Conservation (phyloP, 92 coral and sea anemone genomes). For the Phenganax stokvisi region DNA sequence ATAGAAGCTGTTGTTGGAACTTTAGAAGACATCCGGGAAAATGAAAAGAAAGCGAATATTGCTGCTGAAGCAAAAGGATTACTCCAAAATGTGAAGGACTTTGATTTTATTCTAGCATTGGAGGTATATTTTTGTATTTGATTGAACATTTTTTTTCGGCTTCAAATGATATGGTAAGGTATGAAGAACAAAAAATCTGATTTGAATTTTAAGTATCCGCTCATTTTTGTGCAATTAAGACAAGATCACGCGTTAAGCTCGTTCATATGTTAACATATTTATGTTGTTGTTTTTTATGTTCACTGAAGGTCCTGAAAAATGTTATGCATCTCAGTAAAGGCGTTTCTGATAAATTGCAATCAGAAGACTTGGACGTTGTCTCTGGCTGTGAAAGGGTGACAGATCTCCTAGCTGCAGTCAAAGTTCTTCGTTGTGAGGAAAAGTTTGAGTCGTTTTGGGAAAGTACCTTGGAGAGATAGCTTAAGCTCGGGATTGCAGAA, state of each 20-base stretch:
- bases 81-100: conserved; percentile 23
- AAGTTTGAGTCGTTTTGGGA: conserved; percentile 18
- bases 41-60: conserved; percentile 23
- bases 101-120: conserved; percentile 22
- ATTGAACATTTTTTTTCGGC: neutral
- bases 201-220: neutral
- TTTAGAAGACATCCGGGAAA: conserved; percentile 3
- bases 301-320: conserved; percentile 19
- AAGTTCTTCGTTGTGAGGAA: conserved; percentile 27
- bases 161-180: neutral
- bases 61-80: conserved; percentile 36
- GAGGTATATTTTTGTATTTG: conserved; percentile 6
- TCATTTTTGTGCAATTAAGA: neutral
- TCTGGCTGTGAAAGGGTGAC: conserved; percentile 35
- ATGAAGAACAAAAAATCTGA: neutral
- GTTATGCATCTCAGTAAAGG: conserved; percentile 32
- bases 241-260: neutral
- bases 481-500: conserved; percentile 20
- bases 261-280: neutral
- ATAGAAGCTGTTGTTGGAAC: conserved; percentile 26
- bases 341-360: conserved; percentile 25
- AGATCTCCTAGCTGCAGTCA: conserved; percentile 31
- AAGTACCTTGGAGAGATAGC: conserved; percentile 15
- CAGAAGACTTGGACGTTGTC: conserved; percentile 28
- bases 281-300: conserved; percentile 10